Evolutionary conservation across 2,113 vertebrate species (phyloP), one percentile per base, ranked within the genome.

Genomic region (Percopsis transmontana): DNA sequence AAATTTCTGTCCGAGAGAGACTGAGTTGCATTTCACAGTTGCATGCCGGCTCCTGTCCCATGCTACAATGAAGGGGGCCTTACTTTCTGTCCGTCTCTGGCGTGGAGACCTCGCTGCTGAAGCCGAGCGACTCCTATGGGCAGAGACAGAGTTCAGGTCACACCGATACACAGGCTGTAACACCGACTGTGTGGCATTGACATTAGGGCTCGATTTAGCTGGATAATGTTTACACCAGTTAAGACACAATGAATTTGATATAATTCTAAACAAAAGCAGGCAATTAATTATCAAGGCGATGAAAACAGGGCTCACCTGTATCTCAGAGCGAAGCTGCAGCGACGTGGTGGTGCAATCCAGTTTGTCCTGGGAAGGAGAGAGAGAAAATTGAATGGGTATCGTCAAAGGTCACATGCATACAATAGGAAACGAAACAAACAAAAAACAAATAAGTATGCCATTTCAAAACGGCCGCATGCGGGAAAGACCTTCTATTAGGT

Each of bases 51-150:
- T 59, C 2, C 2, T 1, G 41, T 56, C 55, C 61, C 42, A 24
- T 23, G 42, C 61, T 50, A 54, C 12, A 44, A 9, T 23, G 27
- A 70, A 57, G 21, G 3, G 24, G 68, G 27, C 91, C 96, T 89
- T 96, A 99, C 97, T 96, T 97, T 91, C 95, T 94, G 85, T 98
- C 97, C 2, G 90, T 92, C 87, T 99, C 97, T 8, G 97, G 97
- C 15, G 96, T 98, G 75, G 97, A 96, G 1, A 93, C 88, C 0
- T 93, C 84, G 54, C 95, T 99, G 85, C 93, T 95, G 86, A 97
- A 94, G 71, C 94, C 96, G 59, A 96, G 90, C 0, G 96, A 96
- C 77, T 98, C 96, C 97, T 99, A 91, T 54, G 27, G 69, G 84
- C 2, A 79, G 24, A 85, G 10, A 59, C 55, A 54, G 23, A 8